Base-by-base conservation (phyloP, 30 jellyfish, hydroid and myxozoan genomes). In the Aurelia sp. region DNA sequence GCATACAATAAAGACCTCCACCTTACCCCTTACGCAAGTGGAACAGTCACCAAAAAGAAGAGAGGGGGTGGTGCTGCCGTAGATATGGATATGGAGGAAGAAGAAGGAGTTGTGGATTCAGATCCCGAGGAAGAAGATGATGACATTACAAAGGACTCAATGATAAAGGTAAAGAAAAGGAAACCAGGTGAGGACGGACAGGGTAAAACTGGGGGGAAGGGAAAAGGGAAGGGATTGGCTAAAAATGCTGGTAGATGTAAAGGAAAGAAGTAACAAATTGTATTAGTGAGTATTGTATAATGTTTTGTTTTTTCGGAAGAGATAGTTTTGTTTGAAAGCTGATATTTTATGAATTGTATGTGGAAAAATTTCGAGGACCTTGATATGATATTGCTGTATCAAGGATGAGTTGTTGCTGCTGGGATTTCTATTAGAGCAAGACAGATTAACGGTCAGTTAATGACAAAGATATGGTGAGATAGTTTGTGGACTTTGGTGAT, bases 1-100 rank as follows among this genome's bases (percentile, higher is more conserved):
- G 63, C 95, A 23, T 89, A 89, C 80, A 95, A 95, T 84, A 95
- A 95, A 90, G 97, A 79, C 9, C 9, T 65, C 20, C 99, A 95
- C 74, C 47, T 84, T 44, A 81, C 86, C 11, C 99, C 99, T 6
- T 95, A 89, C 66, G 90, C 97, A 20, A 53, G 72, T 40, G 90
- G 84, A 61, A 31, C 76, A 23, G 63, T 69, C 71, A 94, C 94
- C 31, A 93, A 88, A 84, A 88, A 83, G 51, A 84, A 80, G 82
- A 81, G 86, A 6, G 55, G 55, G 15, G 94, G 74, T 30, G 82
- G 91, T 11, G 87, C 89, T 5, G 62, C 30, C 47, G 13, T 9
- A 9, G 97, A 72, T 33, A 88, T 17, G 18, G 87, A 72, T 11
- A 23, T 40, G 19, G 85, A 22, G 19, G 97, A 31, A 35, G 96